Conservation (phyloP, 2,888 invertebrate species). For the Branchipolynoe longqiensis region DNA sequence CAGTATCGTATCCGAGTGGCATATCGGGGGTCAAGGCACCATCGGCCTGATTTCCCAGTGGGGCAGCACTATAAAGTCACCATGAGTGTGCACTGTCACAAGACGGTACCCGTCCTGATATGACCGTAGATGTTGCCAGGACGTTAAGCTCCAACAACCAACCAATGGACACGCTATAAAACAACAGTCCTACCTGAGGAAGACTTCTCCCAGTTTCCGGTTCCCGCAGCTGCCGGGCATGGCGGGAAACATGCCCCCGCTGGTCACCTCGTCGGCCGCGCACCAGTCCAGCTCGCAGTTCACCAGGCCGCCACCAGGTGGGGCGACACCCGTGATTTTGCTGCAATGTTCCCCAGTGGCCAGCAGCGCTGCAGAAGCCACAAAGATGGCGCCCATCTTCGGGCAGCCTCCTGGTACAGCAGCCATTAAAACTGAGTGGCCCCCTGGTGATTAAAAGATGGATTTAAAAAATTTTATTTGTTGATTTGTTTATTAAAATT, state of each 20-base stretch:
- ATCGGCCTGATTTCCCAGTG: too few species aligned
- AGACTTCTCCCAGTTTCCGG: neutral
- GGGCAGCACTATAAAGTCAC: too few species aligned
- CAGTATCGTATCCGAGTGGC: neutral
- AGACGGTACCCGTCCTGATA: too few species aligned
- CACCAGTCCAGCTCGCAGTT: constrained; percentile 12
- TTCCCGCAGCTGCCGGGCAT: constrained; percentile 9
- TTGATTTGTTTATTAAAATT: too few species aligned
- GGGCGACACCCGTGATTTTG: neutral
- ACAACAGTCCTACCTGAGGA: neutral
- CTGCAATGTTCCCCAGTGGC: neutral
- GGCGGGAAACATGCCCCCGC: neutral
- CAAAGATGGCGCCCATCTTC: neutral
- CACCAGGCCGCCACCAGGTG: neutral
- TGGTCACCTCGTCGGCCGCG: neutral
- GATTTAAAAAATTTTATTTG: too few species aligned
- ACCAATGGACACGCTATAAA: neutral
- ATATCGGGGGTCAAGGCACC: neutral
- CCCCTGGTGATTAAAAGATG: too few species aligned
- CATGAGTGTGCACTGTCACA: too few species aligned
- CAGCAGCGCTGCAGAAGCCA: neutral
- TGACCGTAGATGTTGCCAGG: too few species aligned
- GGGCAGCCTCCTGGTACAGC: neutral
- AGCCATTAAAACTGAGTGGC: neutral
- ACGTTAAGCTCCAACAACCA: too few species aligned